Percentiles rank a stretch among this genome's conserved stretches.
Conservation (phyloP, 2,113 vertebrate species). For the Aramus guarauna region DNA sequence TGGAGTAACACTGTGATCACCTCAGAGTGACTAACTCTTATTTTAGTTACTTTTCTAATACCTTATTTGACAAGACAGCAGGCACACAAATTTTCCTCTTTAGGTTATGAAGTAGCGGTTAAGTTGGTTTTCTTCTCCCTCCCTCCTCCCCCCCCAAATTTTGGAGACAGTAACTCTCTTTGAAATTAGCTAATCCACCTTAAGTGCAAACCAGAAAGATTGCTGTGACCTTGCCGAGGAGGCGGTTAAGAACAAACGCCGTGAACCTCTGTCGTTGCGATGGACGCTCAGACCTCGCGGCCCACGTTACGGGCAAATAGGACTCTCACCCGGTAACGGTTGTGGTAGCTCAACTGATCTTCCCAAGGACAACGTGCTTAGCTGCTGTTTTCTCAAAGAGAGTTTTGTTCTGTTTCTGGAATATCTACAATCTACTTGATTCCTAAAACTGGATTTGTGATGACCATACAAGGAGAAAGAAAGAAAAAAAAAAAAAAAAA, state of each 20-base stretch:
- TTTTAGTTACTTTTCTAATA: background rate
- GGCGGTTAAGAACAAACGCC: background rate
- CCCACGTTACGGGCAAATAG: background rate
- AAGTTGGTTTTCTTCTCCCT: background rate
- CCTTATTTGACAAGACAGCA: background rate
- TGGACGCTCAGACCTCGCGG: background rate
- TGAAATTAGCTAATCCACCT: background rate
- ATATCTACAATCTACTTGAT: background rate
- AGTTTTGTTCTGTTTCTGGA: background rate
- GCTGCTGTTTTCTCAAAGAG: background rate
- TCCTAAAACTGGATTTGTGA: background rate
- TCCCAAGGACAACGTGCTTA: background rate
- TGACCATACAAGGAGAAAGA: background rate
- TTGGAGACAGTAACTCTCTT: background rate
- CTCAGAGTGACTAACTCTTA: background rate
- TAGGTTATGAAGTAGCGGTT: background rate
- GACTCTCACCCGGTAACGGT: background rate
- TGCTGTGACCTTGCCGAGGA: background rate
- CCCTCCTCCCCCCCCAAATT: background rate
- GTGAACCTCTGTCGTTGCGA: background rate
- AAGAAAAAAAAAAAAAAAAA: background rate
- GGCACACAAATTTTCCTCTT: background rate
- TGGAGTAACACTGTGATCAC: slow-evolving; percentile 61
- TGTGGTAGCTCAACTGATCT: background rate
- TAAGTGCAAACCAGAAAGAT: background rate